Evolutionary conservation across 2,113 vertebrate genomes (phyloP), one percentile per base, ranked within the genome.

Genomic region (Hassar affinis): DNA sequence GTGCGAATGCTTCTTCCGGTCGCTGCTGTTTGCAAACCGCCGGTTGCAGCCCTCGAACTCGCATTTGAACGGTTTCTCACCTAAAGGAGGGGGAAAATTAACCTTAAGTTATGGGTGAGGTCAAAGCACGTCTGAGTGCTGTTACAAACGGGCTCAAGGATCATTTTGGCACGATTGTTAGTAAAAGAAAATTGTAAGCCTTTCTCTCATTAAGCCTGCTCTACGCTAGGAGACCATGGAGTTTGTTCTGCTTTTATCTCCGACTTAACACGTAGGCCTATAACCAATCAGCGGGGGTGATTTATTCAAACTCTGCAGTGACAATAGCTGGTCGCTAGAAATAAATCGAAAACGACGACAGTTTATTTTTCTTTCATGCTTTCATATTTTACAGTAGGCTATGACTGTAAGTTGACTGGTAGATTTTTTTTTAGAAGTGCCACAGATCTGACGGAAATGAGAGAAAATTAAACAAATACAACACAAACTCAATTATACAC

Each of bases 41-140:
- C 93, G 93, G 87, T 88, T 92, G 90, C 91, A 94, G 89, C 93
- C 92, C 52, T 94, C 84, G 86, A 94, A 95, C 87, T 94, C 94
- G 47, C 93, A 94, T 89, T 92, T 92, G 90, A 95, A 95, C 61
- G 92, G 91, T 89, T 94, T 95, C 89, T 95, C 86, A 92, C 94
- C 94, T 94, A 91, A 91, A 93, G 79, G 86, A 79, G 82, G 81
- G 90, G 88, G 89, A 88, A 92, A 88, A 92, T 86, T 78, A 83
- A 84, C 42, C 84, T 82, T 86, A 84, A 68, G 90, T 92, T 91
- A 94, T 83, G 69, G 84, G 71, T 85, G 54, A 74, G 56, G 79
- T 69, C 79, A 82, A 68, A 69, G 78, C 78, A 80, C 62, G 47
- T 78, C 69, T 88, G 45, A 49, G 80, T 27, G 72, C 59, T 27